These are phyloP conservation scores for Temnothorax curvispinosus DNA, from an alignment of 1,140 invertebrate species.

Conservation along the genomic window DNA sequence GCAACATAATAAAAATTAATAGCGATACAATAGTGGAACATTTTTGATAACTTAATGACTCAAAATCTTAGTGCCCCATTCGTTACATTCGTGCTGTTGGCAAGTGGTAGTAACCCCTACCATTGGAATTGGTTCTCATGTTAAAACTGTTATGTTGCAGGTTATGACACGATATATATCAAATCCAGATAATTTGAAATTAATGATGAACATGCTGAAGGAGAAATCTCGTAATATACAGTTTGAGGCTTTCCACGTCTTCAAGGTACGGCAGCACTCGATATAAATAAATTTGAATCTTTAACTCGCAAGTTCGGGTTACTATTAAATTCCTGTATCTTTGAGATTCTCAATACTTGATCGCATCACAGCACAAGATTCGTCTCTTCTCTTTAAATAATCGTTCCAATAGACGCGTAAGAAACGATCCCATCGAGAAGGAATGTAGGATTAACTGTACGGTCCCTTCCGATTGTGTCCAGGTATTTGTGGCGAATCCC, in stretches of 20 bases:
- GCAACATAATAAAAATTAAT: not conserved
- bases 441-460: not conserved
- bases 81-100: not conserved
- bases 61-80: not conserved
- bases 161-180: conserved; percentile 99
- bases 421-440: not conserved
- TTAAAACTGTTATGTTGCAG: conserved; percentile 83
- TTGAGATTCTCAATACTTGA: not conserved
- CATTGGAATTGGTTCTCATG: not conserved
- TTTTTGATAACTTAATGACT: not conserved
- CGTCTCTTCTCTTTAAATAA: not conserved
- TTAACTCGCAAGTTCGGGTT: not conserved
- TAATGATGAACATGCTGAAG: conserved; percentile 99
- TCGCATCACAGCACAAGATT: not conserved
- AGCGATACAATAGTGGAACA: not conserved
- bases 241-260: conserved; percentile 99
- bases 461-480: conserved; percentile 52
- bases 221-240: conserved; percentile 99
- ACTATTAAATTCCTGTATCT: not conserved
- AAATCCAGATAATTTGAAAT: conserved; percentile 99
- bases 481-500: conserved; percentile 99
- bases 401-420: not conserved
- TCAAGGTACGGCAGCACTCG: conserved; percentile 92
- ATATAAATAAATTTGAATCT: not conserved
- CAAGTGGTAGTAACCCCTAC: not conserved